phyloP scores from a whole-genome alignment of 1,140 invertebrate species.

The Paramacrobiotus metropolitanus region DNA sequence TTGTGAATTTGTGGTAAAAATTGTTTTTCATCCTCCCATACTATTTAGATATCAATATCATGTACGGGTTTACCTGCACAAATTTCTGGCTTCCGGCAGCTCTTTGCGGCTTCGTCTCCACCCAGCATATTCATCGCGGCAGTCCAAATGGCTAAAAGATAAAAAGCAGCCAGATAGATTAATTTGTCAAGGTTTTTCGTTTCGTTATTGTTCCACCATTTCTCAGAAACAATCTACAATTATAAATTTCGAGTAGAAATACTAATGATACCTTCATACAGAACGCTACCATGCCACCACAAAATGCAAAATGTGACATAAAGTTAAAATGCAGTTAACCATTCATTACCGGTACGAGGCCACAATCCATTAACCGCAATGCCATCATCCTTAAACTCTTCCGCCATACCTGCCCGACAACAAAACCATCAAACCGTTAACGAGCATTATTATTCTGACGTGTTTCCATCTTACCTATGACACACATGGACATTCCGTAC shows the following conservation, averaged over 20 bases:
- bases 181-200: no score
- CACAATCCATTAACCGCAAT: conserved; percentile 91
- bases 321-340: no score
- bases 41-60: conserved; percentile 23
- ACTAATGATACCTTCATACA: no score
- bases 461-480: conserved; percentile 33
- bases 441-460: background rate
- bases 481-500: conserved; percentile 98
- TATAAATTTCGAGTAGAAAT: conserved; percentile 8
- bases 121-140: conserved; percentile 88
- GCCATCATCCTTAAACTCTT: conserved; percentile 54
- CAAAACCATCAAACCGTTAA: background rate
- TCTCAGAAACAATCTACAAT: conserved; percentile 8
- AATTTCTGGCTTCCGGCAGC: conserved; percentile 62
- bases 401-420: conserved; percentile 56
- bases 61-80: conserved; percentile 33
- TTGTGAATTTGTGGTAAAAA: conserved; percentile 18
- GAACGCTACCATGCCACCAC: no score
- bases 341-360: conserved; percentile 79
- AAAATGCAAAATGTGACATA: no score
- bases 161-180: background rate
- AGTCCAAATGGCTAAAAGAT: conserved; percentile 53
- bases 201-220: no score
- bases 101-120: conserved; percentile 30
- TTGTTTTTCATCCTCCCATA: conserved; percentile 26